These are phyloP conservation scores for Noturus placidus DNA, from an alignment of 2,113 vertebrate genomes.

Conservation along the genomic window DNA sequence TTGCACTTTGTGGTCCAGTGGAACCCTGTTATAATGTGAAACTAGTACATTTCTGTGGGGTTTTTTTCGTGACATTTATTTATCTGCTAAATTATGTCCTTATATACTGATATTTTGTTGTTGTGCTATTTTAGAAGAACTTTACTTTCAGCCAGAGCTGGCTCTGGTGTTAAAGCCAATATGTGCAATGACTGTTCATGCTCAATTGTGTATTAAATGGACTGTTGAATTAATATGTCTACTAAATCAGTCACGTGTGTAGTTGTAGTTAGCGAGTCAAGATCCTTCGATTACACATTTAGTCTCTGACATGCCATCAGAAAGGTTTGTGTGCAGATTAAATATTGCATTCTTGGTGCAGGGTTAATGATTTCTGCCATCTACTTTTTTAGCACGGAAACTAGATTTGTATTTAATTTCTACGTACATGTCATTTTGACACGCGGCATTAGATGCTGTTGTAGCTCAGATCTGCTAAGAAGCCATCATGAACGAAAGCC, in stretches of 20 bases:
- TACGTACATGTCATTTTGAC: not conserved
- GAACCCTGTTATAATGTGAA: constrained; percentile 57
- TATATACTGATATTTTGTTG: not conserved
- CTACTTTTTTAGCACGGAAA: not conserved
- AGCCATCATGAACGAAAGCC: constrained; percentile 38
- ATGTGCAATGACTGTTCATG: not conserved
- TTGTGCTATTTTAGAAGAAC: not conserved
- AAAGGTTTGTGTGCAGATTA: not conserved
- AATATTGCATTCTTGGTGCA: not conserved
- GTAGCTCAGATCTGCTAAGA: constrained; percentile 38
- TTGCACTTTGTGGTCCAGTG: constrained; percentile 19
- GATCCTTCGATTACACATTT: not conserved
- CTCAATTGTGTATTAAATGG: not conserved
- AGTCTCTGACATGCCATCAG: not conserved
- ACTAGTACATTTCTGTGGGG: constrained; percentile 7
- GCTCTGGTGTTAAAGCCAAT: constrained; percentile 33
- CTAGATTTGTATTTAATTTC: not conserved
- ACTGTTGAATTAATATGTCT: not conserved
- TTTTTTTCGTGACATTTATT: constrained; percentile 14
- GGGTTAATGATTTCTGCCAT: not conserved
- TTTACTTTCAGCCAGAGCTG: constrained; percentile 42
- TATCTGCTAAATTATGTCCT: constrained; percentile 2
- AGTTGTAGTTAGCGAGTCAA: not conserved
- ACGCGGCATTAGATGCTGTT: not conserved
- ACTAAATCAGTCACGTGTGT: not conserved